These are phyloP conservation scores for Tenebrosternarchus preto DNA, from an alignment of 2,113 vertebrate genomes.

Conservation along the genomic window DNA sequence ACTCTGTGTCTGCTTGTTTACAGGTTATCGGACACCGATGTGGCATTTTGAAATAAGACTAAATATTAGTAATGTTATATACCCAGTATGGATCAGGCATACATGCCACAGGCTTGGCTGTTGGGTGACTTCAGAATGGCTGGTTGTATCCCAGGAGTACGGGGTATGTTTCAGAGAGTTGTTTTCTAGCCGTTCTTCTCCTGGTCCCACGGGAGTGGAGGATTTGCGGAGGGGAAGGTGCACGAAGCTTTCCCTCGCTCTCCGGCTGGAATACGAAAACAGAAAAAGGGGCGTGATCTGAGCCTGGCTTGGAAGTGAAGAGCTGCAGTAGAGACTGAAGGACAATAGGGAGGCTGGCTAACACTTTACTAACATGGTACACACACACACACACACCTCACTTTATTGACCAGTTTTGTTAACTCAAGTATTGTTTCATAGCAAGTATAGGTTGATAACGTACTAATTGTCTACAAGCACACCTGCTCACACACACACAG, in stretches of 20 bases:
- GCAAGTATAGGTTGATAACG: not conserved
- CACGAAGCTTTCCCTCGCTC: not conserved
- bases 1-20: too few species aligned
- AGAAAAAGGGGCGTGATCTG: not conserved
- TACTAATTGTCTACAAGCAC: constrained; percentile 3
- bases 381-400: constrained; percentile 31
- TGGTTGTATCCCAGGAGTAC: not conserved
- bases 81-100: too few species aligned
- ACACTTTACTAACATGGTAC: constrained; percentile 4
- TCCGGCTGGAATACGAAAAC: not conserved
- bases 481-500: constrained; percentile 17
- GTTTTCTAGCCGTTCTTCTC: constrained; percentile 21
- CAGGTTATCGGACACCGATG: too few species aligned
- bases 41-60: too few species aligned
- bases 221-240: not conserved
- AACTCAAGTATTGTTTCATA: not conserved
- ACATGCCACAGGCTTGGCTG: not conserved
- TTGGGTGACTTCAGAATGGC: constrained; percentile 35
- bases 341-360: not conserved
- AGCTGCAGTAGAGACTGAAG: not conserved
- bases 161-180: constrained; percentile 21
- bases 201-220: not conserved
- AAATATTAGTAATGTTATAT: too few species aligned
- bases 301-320: not conserved
- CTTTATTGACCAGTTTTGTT: too few species aligned